phyloP scores from a whole-genome alignment of 2,797 vertebrate species.

The Microctenopoma steveboyesi region DNA sequence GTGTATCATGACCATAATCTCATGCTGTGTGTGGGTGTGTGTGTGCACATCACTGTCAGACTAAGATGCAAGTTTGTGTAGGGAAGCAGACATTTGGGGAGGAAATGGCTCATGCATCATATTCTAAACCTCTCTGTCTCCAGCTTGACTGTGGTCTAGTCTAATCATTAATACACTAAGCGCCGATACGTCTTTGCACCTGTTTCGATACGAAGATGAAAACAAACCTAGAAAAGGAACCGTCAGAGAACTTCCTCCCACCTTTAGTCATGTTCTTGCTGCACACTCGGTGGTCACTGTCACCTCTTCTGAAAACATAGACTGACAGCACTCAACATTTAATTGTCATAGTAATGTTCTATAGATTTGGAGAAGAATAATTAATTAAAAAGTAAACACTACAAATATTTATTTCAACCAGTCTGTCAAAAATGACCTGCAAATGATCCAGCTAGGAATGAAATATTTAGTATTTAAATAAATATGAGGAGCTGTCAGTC shows the following conservation, averaged over 20 bases:
- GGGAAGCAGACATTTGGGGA: neutral
- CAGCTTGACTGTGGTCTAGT: slow-evolving; percentile 4
- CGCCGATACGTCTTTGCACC: neutral
- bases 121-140: slow-evolving; percentile 5
- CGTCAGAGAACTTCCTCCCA: slow-evolving; percentile 7
- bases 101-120: neutral
- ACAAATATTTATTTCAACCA: no score
- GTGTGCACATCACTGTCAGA: slow-evolving; percentile 23
- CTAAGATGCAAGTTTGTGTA: slow-evolving; percentile 28
- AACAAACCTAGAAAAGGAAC: slow-evolving; percentile 4
- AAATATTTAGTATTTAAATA: neutral
- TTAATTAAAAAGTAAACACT: no score
- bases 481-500: neutral
- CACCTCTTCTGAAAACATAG: neutral
- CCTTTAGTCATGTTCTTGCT: slow-evolving; percentile 5
- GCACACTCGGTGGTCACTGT: neutral
- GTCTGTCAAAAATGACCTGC: no score
- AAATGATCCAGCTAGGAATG: neutral
- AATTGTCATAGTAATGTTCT: neutral
- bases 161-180: slow-evolving; percentile 16
- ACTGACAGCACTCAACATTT: neutral
- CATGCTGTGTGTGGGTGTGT: slow-evolving; percentile 8
- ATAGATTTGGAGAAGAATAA: no score
- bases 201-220: slow-evolving; percentile 14
- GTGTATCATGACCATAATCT: slow-evolving; percentile 44